Evolutionary conservation across 2,888 invertebrate species (phyloP), one percentile per base, ranked within the genome.

Genomic region (Carterocephalus palaemon): DNA sequence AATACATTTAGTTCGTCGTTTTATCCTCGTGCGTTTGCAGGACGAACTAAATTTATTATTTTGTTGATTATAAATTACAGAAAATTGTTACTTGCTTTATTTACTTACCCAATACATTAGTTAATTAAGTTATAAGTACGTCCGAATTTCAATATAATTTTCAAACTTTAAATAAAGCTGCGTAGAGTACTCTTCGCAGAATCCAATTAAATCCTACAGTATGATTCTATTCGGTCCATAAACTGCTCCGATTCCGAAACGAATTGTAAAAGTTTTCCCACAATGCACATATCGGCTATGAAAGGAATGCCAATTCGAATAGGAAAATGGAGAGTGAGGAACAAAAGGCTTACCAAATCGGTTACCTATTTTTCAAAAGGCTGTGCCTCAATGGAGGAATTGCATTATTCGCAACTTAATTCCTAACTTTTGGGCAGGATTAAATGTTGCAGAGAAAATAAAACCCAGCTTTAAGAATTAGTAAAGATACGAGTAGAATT

Each of bases 271-370:
- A 43, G 34, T 29, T 34, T 26, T 29, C 34, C 28, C 34, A 42
- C 42, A 43, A 43, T 36, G 42, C 42, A 43, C 34, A 43, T 22
- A 43, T 43, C 42, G 28, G n/a, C 28, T 36, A 29, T 43, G 34
- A 43, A 43, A 36, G 42, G 19, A 43, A 43, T 24, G 42, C 34
- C 15, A 36, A 29, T 43, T 43, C 29, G 29, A 43, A 42, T 17
- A 34, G 29, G 28, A 39, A 39, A 39, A 13, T 22, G 28, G 38
- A 38, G 20, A 39, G 34, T 42, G 43, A 22, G 28, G 29, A 43
- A 43, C 36, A 36, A 43, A 36, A 29, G 43, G 3, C 23, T 43
- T 3, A 3, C 20, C 36, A 31, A 36, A 43, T 29, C 36, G 29
- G 36, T 43, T 29, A n/a, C n/a, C n/a, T 43, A 43, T 43, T 36